Evolutionary conservation across 2,113 vertebrate species (phyloP), one percentile per base, ranked within the genome.

Genomic region (Dasyurus viverrinus): DNA sequence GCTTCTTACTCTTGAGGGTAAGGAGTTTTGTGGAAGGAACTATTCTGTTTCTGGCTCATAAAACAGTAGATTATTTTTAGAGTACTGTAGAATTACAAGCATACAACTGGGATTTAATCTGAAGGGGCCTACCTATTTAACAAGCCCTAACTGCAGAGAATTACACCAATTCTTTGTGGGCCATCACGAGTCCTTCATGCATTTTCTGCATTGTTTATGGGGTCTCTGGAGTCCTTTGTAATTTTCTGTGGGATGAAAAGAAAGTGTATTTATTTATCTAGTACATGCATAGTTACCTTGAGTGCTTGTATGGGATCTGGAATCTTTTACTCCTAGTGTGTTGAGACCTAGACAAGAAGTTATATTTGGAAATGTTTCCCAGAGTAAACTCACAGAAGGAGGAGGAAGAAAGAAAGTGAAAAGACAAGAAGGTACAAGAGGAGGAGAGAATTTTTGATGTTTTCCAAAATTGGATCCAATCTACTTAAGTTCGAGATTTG

Each of bases 41-140:
- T 36, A 84, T 42, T 84, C 16, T 42, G n/a, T 84, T 84, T 84
- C n/a, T 42, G 68, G n/a, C 16, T 84, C n/a, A 42, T 84, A 84
- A 84, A 84, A 84, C n/a, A 84, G n/a, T 84, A 84, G n/a, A 1
- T 42, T 84, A 84, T 84, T 84, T 84, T 84, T 36, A 84, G 95
- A 93, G 95, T 90, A 47, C n/a, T 0, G 19, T 84, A 94, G 47
- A 89, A 94, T 26, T 52, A 92, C 68, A 96, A 93, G 93, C 89
- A 60, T 0, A 0, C 22, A 55, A 54, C 60, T 68, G 68, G 1
- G 0, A 91, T 42, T 84, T n/a, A 84, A 19, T 84, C 68, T 84
- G 68, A 84, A 84, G 68, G 68, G 68, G 68, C 68, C 68, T 84
- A 42, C 68, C n/a, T 42, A 84, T 84, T 84, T 84, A 84, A 84